phyloP scores from a whole-genome alignment of 2,113 vertebrate genomes.

The Hydrolagus affinis region DNA sequence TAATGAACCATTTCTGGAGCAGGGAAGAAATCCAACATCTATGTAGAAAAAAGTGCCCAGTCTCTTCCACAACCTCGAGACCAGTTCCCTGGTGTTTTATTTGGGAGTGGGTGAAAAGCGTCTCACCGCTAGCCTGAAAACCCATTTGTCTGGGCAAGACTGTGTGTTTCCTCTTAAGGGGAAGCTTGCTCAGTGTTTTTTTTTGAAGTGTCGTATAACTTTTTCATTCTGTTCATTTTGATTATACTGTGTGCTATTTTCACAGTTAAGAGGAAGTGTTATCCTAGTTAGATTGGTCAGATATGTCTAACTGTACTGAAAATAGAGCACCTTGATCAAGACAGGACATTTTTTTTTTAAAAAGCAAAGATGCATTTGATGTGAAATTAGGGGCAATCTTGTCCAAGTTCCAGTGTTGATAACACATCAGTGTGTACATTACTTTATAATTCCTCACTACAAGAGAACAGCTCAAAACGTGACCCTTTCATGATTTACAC shows the following conservation, averaged over 20 bases:
- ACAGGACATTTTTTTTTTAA: neutral
- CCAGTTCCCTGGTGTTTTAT: no score
- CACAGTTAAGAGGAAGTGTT: neutral
- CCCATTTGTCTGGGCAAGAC: no score
- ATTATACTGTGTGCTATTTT: neutral
- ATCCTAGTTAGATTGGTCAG: neutral
- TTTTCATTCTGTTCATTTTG: neutral
- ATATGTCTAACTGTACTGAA: neutral
- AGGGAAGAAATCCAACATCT: neutral
- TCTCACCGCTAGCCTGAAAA: neutral
- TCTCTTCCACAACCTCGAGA: no score
- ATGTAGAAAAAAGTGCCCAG: no score
- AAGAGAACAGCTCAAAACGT: neutral
- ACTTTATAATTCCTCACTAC: neutral
- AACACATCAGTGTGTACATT: neutral
- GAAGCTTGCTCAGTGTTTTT: neutral
- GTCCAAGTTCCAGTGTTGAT: conserved; percentile 5
- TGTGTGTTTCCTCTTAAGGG: neutral
- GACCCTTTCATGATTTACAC: neutral
- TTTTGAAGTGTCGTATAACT: neutral
- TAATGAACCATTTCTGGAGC: neutral
- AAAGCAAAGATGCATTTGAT: conserved; percentile 2
- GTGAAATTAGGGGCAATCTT: conserved; percentile 17
- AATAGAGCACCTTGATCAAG: no score
- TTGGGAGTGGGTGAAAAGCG: no score